These are phyloP conservation scores for Pionites leucogaster DNA, from an alignment of 2,113 vertebrate genomes.

Conservation along the genomic window DNA sequence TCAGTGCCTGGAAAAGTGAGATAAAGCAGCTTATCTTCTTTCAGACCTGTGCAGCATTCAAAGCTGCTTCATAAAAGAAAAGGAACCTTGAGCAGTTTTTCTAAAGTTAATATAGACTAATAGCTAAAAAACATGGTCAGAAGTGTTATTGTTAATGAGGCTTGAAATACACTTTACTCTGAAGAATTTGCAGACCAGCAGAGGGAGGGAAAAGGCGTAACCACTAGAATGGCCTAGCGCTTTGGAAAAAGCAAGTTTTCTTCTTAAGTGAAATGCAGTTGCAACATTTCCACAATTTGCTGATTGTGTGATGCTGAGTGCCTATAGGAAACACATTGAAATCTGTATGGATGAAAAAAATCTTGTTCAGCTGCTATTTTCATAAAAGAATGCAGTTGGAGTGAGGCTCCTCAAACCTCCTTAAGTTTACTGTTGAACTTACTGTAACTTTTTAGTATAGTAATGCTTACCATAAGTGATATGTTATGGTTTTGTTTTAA, in stretches of 20 bases:
- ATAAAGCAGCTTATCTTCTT: slow-evolving; percentile 18
- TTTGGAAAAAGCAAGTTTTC: neutral
- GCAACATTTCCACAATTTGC: neutral
- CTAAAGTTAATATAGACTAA: neutral
- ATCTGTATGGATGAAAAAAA: neutral
- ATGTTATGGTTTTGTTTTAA: neutral
- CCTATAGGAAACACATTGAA: neutral
- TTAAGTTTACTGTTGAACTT: neutral
- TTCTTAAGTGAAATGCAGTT: neutral
- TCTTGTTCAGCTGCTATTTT: neutral
- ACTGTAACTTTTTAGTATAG: neutral
- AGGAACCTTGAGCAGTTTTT: neutral
- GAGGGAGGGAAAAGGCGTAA: neutral
- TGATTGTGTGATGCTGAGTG: neutral
- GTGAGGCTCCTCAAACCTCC: neutral
- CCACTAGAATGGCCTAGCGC: neutral
- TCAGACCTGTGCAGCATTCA: neutral
- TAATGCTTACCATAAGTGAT: neutral
- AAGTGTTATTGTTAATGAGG: slow-evolving; percentile 16
- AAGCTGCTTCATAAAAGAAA: neutral
- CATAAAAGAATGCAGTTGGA: neutral
- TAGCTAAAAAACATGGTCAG: neutral
- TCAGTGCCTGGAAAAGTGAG: slow-evolving; percentile 13
- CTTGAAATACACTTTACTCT: slow-evolving; percentile 20
- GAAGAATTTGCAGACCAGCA: neutral